Evolutionary conservation across 2,797 vertebrate species (phyloP), one percentile per base, ranked within the genome.

Genomic region (Tiaroga cobitis): DNA sequence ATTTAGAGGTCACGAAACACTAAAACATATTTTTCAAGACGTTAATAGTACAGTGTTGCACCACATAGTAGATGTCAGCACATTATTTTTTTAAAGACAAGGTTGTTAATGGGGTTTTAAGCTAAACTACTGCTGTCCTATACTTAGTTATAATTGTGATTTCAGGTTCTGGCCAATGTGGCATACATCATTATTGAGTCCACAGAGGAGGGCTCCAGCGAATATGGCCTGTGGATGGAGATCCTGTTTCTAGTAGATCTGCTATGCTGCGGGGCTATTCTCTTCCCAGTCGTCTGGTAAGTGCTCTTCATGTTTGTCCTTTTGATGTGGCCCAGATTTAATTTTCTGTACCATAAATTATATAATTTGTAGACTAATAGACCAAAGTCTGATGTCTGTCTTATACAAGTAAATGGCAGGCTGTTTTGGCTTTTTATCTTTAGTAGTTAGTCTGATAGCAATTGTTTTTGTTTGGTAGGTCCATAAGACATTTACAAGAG

Each of bases 101-200:
- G 6, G 18, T 26, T 26, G 8, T 26, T 43, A 7, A 3, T 46
- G 41, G 2, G 13, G 32, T 46, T 76, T 46, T 21, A 63, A 43
- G 29, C 18, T 34, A 15, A 75, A 34, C 3, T 24, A 16, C 32
- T 77, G 19, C 41, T 46, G 4, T 37, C 1, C 21, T 29, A 70
- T 32, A 34, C 46, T 9, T 49, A 15, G 21, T 43, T 41, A 13
- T 68, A 4, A 32, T n/a, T 32, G 18, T 74, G 24, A 18, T 65
- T 56, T 54, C 61, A 97, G 96, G 96, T 97, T 0, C 92, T 97
- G 90, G 96, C 96, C 4, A 97, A 97, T 0, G 96, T 97, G 74
- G 96, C 96, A 0, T 97, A 96, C 86, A 96, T 97, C 78, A 97
- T 97, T 90, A 96, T 96, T 8, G 96, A 97, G 88, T 97, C 96